These are phyloP conservation scores for Oscheius sp. DNA, from an alignment of 2,888 invertebrate species.

Conservation along the genomic window DNA sequence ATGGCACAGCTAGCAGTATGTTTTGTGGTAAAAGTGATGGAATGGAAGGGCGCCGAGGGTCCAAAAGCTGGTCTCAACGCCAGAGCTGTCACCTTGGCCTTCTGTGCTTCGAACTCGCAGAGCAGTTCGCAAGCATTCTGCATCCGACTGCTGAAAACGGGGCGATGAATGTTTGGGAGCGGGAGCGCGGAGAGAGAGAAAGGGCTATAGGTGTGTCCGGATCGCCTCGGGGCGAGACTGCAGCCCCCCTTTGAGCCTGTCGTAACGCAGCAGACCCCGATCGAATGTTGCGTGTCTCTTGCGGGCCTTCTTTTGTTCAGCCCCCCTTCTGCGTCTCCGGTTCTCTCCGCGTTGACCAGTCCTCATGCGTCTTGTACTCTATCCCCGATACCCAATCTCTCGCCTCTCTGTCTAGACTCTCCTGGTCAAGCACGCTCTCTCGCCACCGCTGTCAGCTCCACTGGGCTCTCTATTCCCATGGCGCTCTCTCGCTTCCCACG, in stretches of 20 bases:
- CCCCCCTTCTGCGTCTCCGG: constrained; percentile 27
- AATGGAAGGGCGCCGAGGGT: constrained; percentile 49
- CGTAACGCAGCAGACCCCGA: constrained; percentile 28
- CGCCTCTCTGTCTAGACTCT: constrained; percentile 14
- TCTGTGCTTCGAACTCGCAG: constrained; percentile 65
- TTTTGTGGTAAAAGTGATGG: constrained; percentile 68
- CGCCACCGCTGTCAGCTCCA: constrained; percentile 18
- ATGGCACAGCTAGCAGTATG: constrained; percentile 69
- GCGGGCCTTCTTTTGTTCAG: constrained; percentile 18
- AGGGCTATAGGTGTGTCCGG: constrained; percentile 22
- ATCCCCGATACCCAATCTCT: constrained; percentile 1
- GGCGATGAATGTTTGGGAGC: neutral
- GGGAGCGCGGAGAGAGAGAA: neutral
- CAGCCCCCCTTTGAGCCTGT: constrained; percentile 18
- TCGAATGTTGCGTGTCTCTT: constrained; percentile 36
- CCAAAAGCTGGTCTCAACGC: constrained; percentile 59
- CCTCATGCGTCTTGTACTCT: constrained; percentile 4
- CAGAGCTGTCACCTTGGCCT: constrained; percentile 52
- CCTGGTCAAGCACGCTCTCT: constrained; percentile 34
- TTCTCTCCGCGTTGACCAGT: constrained; percentile 22
- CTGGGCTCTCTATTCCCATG: constrained; percentile 27
- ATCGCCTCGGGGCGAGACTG: constrained; percentile 33
- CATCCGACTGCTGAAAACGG: constrained; percentile 37
- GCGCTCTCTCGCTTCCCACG: constrained; percentile 34
- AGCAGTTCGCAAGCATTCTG: constrained; percentile 65